phyloP scores from a whole-genome alignment of 2,888 invertebrate species.

The Leucoma salicis region DNA sequence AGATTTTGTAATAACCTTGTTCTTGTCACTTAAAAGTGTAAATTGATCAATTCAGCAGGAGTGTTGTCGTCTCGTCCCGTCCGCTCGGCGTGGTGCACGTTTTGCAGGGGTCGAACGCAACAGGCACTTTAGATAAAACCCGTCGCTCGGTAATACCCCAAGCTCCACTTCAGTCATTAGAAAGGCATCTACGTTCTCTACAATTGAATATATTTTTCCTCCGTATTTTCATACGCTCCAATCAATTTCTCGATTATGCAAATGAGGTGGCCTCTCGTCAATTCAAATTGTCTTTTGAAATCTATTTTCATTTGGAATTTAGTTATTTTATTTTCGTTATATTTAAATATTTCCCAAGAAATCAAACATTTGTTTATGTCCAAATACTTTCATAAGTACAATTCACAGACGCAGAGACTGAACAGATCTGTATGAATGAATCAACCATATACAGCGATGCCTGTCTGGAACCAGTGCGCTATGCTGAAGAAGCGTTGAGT shows the following conservation, averaged over 20 bases:
- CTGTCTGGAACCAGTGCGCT: too few species aligned
- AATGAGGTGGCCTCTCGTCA: conserved; percentile 56
- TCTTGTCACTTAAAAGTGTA: too few species aligned
- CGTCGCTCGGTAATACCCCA: conserved; percentile 37
- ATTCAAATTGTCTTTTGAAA: conserved; percentile 48
- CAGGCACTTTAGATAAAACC: conserved; percentile 43
- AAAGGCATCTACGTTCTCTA: conserved; percentile 58
- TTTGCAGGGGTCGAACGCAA: conserved; percentile 43
- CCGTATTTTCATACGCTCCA: conserved; percentile 66
- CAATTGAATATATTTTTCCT: conserved; percentile 60
- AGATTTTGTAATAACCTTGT: too few species aligned
- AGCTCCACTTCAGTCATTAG: conserved; percentile 51
- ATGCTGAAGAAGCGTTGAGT: too few species aligned
- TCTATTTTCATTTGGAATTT: conserved; percentile 51
- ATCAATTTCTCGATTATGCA: conserved; percentile 79
- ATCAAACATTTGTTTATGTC: too few species aligned
- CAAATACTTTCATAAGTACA: too few species aligned
- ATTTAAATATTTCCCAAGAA: too few species aligned
- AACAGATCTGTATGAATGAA: too few species aligned
- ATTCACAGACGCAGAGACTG: too few species aligned
- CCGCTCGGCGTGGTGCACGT: too few species aligned
- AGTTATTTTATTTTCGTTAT: conserved; percentile 50
- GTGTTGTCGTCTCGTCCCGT: conserved; percentile 18
- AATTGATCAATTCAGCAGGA: conserved; percentile 22
- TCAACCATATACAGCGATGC: too few species aligned